phyloP scores from a whole-genome alignment of 2,797 vertebrate genomes.

The Euphonia xanthogaster region DNA sequence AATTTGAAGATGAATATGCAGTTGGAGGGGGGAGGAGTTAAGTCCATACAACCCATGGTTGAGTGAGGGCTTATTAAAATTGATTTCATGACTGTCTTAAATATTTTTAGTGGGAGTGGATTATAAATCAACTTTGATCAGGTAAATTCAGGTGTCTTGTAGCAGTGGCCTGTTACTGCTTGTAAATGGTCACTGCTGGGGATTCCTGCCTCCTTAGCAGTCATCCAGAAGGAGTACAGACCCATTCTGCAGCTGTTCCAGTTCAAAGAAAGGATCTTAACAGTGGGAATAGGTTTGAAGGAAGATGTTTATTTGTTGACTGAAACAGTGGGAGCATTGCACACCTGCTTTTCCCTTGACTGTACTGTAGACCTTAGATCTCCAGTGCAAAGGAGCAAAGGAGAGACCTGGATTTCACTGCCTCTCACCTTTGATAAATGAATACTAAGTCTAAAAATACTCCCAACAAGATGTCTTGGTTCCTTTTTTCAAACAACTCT shows the following conservation, averaged over 20 bases:
- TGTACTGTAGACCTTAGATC: background rate
- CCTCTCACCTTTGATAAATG: background rate
- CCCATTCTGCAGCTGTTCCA: background rate
- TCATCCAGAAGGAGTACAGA: background rate
- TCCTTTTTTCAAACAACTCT: background rate
- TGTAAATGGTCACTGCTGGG: background rate
- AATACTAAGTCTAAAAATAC: background rate
- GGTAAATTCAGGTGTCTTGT: background rate
- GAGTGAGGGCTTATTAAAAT: background rate
- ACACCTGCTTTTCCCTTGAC: background rate
- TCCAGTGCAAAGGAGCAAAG: background rate
- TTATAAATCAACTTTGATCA: background rate
- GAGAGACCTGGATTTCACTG: background rate
- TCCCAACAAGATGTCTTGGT: background rate
- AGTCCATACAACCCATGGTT: background rate
- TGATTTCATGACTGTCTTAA: background rate
- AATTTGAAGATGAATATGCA: background rate
- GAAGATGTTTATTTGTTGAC: background rate
- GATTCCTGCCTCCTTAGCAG: background rate
- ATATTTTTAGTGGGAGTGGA: background rate
- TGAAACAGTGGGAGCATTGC: background rate
- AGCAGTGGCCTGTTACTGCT: background rate
- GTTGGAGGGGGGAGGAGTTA: background rate
- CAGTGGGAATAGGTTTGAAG: background rate
- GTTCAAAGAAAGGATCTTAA: background rate